phyloP scores from a whole-genome alignment of 2,888 invertebrate genomes.

The Lepidocyrtinus sp. region DNA sequence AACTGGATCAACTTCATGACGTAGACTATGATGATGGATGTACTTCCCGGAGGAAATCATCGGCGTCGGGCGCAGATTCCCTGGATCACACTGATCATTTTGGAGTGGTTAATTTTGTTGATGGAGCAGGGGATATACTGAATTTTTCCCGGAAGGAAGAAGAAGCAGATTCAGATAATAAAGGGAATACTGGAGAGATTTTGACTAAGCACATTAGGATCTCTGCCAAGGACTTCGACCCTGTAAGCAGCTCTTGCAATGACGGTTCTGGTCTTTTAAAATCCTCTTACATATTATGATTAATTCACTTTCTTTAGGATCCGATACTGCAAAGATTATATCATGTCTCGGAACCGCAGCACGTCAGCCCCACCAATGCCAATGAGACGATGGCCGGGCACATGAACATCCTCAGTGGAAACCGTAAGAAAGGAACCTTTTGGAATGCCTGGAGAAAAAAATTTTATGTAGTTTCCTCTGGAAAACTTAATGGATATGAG shows the following conservation, averaged over 20 bases:
- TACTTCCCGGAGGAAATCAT: conserved; percentile 28
- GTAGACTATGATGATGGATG: conserved; percentile 30
- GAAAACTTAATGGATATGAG: conserved; percentile 67
- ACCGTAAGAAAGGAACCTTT: conserved; percentile 75
- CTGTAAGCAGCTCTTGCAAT: too few species aligned
- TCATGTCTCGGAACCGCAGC: conserved; percentile 62
- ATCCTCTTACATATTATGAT: background rate
- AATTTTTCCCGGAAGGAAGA: conserved; percentile 42
- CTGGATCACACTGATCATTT: conserved; percentile 51
- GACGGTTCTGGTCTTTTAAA: background rate
- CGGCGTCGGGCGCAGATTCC: conserved; percentile 20
- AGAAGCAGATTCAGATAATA: conserved; percentile 30
- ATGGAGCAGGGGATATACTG: conserved; percentile 31
- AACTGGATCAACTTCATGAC: conserved; percentile 60
- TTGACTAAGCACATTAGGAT: conserved; percentile 68
- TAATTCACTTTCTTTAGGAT: conserved; percentile 50
- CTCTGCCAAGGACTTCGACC: conserved; percentile 68
- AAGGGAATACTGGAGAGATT: conserved; percentile 60
- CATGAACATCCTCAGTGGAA: conserved; percentile 69
- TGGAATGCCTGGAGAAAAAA: conserved; percentile 77
- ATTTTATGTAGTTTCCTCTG: conserved; percentile 72
- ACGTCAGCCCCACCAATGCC: conserved; percentile 41
- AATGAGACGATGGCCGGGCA: conserved; percentile 62
- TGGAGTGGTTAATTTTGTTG: conserved; percentile 38
- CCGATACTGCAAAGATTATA: conserved; percentile 65